phyloP scores from a whole-genome alignment of 92 coral and sea anemone genomes.

The Diadumene lineata region DNA sequence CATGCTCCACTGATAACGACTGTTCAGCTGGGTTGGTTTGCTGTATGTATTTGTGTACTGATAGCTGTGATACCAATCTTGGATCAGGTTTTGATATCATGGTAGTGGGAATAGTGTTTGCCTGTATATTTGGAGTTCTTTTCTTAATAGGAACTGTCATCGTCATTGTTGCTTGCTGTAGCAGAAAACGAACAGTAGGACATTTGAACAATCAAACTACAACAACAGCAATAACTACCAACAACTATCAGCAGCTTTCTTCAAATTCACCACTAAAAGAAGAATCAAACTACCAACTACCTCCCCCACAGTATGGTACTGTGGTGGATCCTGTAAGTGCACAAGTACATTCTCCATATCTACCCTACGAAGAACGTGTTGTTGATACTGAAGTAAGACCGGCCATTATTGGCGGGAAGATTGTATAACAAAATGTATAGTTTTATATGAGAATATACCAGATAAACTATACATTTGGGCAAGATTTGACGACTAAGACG shows the following conservation, averaged over 20 bases:
- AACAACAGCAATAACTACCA: background rate
- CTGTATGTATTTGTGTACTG: background rate
- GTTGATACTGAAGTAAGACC: background rate
- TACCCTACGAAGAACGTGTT: background rate
- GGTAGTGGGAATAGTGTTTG: background rate
- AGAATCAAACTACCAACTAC: background rate
- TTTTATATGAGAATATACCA: too few relatives aligned
- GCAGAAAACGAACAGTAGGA: background rate
- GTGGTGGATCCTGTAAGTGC: background rate
- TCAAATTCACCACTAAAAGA: constrained; percentile 1
- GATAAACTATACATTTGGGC: too few relatives aligned
- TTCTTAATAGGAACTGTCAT: background rate
- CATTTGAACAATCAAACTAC: background rate
- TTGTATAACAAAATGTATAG: too few relatives aligned
- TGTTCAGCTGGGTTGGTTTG: background rate
- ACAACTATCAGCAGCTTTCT: constrained; percentile 10
- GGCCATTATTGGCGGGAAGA: background rate
- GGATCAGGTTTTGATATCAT: background rate
- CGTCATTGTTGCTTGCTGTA: background rate
- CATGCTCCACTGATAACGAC: background rate
- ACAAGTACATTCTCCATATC: background rate
- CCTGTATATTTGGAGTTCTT: background rate
- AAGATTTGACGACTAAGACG: too few relatives aligned
- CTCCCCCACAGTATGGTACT: constrained; percentile 5
- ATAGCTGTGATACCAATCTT: background rate